Conservation (phyloP, 2,113 vertebrate genomes). For the Caracal caracal region DNA sequence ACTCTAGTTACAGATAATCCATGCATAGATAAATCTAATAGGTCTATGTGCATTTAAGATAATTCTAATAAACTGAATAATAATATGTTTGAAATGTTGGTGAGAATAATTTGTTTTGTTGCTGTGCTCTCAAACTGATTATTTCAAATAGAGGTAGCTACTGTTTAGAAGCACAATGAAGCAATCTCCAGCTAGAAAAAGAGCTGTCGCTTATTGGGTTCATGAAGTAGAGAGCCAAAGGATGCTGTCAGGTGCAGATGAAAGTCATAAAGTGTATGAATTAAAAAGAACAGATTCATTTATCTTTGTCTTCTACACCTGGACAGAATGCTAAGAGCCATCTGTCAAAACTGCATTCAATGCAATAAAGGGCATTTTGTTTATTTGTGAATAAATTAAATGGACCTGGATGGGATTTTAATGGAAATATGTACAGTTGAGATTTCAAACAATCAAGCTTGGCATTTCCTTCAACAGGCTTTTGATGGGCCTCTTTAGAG, state of each 20-base stretch:
- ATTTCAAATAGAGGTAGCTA: slow-evolving; percentile 35
- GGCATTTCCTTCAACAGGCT: slow-evolving; percentile 56
- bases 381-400: slow-evolving; percentile 84
- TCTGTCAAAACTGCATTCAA: slow-evolving; percentile 82
- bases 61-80: background rate
- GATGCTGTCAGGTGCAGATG: slow-evolving; percentile 78
- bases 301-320: slow-evolving; percentile 84
- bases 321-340: slow-evolving; percentile 79
- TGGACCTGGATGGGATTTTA: slow-evolving; percentile 71
- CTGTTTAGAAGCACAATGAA: slow-evolving; percentile 66
- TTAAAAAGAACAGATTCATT: slow-evolving; percentile 81
- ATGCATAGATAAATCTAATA: background rate
- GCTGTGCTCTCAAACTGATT: slow-evolving; percentile 55
- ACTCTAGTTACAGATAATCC: background rate
- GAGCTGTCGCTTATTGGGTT: slow-evolving; percentile 49
- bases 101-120: slow-evolving; percentile 6
- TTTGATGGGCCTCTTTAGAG: slow-evolving; percentile 45
- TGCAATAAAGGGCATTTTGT: slow-evolving; percentile 81
- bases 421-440: slow-evolving; percentile 53
- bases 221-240: slow-evolving; percentile 65
- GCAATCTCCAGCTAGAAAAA: slow-evolving; percentile 45
- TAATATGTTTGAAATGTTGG: background rate
- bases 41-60: background rate
- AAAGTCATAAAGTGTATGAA: slow-evolving; percentile 79
- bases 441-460: slow-evolving; percentile 69